These are phyloP conservation scores for Aleiodes testaceus DNA, from an alignment of 2,888 invertebrate species.

Conservation along the genomic window DNA sequence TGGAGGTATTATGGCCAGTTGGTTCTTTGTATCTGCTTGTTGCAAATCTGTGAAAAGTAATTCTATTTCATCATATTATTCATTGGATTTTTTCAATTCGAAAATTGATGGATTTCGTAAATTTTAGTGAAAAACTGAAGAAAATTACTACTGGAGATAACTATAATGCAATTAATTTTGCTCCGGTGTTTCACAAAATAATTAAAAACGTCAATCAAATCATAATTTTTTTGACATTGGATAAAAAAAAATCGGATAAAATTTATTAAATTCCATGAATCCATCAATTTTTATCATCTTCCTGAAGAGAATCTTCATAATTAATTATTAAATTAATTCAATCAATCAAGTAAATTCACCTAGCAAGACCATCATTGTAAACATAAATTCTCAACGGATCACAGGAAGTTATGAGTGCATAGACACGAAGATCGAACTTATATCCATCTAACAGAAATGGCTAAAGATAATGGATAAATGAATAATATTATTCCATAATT, in stretches of 20 bases:
- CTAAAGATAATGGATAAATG: conserved; percentile 68
- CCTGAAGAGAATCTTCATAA: not conserved
- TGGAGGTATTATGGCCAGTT: conserved; percentile 84
- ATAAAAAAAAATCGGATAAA: not conserved
- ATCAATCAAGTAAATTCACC: conserved; percentile 71
- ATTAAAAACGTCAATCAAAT: too few species aligned
- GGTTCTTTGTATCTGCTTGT: conserved; percentile 92
- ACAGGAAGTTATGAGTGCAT: conserved; percentile 91
- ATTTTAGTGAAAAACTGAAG: too few species aligned
- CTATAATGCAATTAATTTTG: too few species aligned
- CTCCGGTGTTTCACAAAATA: too few species aligned
- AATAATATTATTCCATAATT: not conserved
- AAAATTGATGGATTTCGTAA: not conserved
- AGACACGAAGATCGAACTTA: conserved; percentile 93
- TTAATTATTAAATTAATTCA: not conserved
- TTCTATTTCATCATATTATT: not conserved
- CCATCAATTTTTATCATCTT: not conserved
- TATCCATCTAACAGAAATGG: conserved; percentile 93
- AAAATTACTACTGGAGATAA: too few species aligned
- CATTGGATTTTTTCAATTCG: not conserved
- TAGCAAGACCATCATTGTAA: conserved; percentile 92
- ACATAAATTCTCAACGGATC: conserved; percentile 92
- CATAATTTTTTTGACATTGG: too few species aligned
- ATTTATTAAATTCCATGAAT: not conserved
- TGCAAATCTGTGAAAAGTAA: conserved; percentile 80